Evolutionary conservation across 2,888 invertebrate genomes (phyloP), one percentile per base, ranked within the genome.

Genomic region (Latrodectus elegans): DNA sequence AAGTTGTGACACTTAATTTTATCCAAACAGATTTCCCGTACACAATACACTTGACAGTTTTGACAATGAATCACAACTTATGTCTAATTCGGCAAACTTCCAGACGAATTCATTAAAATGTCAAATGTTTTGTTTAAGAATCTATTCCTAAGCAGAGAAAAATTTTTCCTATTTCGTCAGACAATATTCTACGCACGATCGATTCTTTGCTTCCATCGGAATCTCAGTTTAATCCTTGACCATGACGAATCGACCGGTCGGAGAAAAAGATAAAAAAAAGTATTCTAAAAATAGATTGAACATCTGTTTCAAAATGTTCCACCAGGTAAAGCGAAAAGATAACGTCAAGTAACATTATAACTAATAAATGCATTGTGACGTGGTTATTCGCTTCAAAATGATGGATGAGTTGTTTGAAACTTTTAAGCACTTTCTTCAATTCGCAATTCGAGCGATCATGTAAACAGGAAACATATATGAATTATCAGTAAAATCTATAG

Each of bases 281-380:
- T 11, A 60, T 60, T 60, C 60, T n/a, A 60, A 60, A n/a, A 60
- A 60, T 60, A 22, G 53, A 38, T 55, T 38, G 70, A 22, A 70
- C 67, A 78, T 38, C 52, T 77, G 78, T 49, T 51, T 9, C 22
- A 52, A 38, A 81, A 52, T 67, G 74, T 67, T 73, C 73, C 55
- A 78, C 49, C 49, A 67, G 83, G 26, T 83, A 76, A 83, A 74
- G 49, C 60, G 65, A 55, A 79, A 79, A 78, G 74, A 79, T 79
- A 74, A 74, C 84, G 26, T 64, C 22, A 53, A 22, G n/a, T 65
- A 67, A 78, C 11, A 38, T 55, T 11, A 55, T 74, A 12, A 60
- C 60, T 60, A 60, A 17, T 22, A 71, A 72, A 74, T 78, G 70
- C 26, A 70, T 22, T 73, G 68, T 52, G 84, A 74, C 74, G 51